Base-by-base conservation (phyloP, 2,888 invertebrate genomes). In the Mycogona germanica region DNA sequence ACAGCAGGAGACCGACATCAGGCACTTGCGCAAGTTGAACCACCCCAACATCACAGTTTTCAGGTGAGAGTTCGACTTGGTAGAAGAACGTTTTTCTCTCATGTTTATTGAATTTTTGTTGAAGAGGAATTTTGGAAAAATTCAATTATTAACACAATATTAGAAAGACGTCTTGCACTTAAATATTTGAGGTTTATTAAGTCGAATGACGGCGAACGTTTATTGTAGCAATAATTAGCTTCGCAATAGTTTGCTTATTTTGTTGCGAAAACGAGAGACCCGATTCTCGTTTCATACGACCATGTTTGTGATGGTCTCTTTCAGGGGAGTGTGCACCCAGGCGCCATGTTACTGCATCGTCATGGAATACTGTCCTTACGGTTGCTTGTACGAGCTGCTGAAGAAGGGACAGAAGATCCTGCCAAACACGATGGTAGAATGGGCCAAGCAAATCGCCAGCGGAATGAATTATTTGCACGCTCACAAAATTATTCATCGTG, bases 311-410 rank as follows among this genome's bases (percentile, higher is more conserved):
- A n/a, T n/a, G n/a, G n/a, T n/a, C n/a, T n/a, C n/a, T n/a, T 69
- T 41, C 72, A 84, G 84, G 68, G 98, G 97, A 47, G 87, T 97
- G 4, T 97, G 95, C 68, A 88, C 88, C 1, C 84, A 87, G 67
- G 80, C 87, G 5, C 92, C 93, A 1, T 86, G 86, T 64, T 93
- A 84, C 67, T 92, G 92, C 69, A 87, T 99, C 61, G 81, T 99
- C 53, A 98, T 98, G 98, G 98, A 99, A 69, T 98, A 81, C 71
- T 98, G 98, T 68, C 88, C 92, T 2, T 86, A 87, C 65, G 97
- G 97, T 2, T 88, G 95, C 23, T 75, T 98, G 41, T 96, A 88
- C 70, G 87, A 93, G 68, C 80, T 93, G 65, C 76, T 98, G 52
- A 79, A 81, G 64, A 68, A 71, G 46, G 87, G 88, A 29, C 81